These are phyloP conservation scores for Unio pictorum DNA, from an alignment of 2,888 invertebrate genomes.

Conservation along the genomic window DNA sequence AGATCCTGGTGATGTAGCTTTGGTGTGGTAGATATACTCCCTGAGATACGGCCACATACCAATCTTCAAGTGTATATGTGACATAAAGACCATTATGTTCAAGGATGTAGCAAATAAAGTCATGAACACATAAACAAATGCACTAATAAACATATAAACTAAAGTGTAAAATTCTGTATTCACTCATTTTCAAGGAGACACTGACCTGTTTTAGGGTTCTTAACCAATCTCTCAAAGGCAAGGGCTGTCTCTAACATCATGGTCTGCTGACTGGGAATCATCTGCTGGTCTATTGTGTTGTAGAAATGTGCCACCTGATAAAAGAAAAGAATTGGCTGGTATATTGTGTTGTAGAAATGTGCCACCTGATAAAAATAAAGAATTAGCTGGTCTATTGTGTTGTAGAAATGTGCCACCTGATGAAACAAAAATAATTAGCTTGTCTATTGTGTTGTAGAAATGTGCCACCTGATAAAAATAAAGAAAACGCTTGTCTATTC, in stretches of 20 bases:
- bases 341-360: slow-evolving; percentile 85
- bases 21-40: too few species aligned
- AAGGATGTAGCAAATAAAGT: too few species aligned
- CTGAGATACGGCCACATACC: too few species aligned
- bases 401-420: too few species aligned
- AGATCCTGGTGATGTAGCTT: neutral
- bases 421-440: too few species aligned
- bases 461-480: too few species aligned
- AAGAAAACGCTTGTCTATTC: too few species aligned
- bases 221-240: slow-evolving; percentile 88
- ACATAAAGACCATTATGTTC: too few species aligned
- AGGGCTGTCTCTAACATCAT: slow-evolving; percentile 96
- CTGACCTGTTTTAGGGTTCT: slow-evolving; percentile 71
- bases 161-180: neutral
- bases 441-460: too few species aligned
- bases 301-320: slow-evolving; percentile 77
- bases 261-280: slow-evolving; percentile 94
- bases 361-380: slow-evolving; percentile 69
- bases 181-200: neutral
- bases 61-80: too few species aligned
- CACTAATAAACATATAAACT: neutral
- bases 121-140: neutral
- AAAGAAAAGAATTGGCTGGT: too few species aligned
- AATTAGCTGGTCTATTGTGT: too few species aligned
- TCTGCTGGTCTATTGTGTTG: slow-evolving; percentile 97